Evolutionary conservation across 2,113 vertebrate genomes (phyloP).

Genomic region (Misgurnus mizolepis): DNA sequence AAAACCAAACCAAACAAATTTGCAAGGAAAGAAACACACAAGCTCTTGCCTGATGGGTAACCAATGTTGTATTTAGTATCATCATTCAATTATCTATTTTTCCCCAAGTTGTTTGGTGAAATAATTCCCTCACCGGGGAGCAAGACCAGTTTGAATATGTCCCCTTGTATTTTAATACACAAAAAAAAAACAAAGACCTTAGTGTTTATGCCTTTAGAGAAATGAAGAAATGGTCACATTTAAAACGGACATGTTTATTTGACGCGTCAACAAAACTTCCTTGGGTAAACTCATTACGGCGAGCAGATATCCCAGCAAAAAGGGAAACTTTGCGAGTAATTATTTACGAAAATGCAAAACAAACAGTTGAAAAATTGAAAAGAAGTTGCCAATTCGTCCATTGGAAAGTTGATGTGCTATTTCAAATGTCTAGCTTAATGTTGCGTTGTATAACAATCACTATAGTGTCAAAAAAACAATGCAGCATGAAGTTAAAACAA

Average conservation of each 20-base stretch:
- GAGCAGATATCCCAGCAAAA: constrained; percentile 54
- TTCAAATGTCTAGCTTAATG: background rate
- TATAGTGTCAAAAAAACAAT: too few species aligned
- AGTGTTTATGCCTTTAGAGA: constrained; percentile 67
- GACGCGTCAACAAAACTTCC: constrained; percentile 62
- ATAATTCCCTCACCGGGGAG: constrained; percentile 59
- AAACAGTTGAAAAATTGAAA: constrained; percentile 7
- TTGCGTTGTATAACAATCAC: too few species aligned
- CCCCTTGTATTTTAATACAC: constrained; percentile 50
- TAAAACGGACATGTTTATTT: constrained; percentile 65
- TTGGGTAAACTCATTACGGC: constrained; percentile 62
- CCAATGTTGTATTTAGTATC: constrained; percentile 53
- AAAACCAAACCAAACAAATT: constrained; percentile 58
- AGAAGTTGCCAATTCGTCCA: background rate
- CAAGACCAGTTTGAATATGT: constrained; percentile 37
- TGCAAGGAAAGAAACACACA: constrained; percentile 52
- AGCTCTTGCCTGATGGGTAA: constrained; percentile 30
- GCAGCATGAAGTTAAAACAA: too few species aligned
- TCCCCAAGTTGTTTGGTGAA: constrained; percentile 52
- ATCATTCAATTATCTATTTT: constrained; percentile 37
- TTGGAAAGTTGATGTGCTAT: background rate
- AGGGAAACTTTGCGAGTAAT: constrained; percentile 6
- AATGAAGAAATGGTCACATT: constrained; percentile 66
- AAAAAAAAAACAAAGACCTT: constrained; percentile 42
- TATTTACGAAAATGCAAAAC: constrained; percentile 12